These are phyloP conservation scores for Trichacis sp. DNA, from an alignment of 2,888 invertebrate genomes.

Conservation along the genomic window DNA sequence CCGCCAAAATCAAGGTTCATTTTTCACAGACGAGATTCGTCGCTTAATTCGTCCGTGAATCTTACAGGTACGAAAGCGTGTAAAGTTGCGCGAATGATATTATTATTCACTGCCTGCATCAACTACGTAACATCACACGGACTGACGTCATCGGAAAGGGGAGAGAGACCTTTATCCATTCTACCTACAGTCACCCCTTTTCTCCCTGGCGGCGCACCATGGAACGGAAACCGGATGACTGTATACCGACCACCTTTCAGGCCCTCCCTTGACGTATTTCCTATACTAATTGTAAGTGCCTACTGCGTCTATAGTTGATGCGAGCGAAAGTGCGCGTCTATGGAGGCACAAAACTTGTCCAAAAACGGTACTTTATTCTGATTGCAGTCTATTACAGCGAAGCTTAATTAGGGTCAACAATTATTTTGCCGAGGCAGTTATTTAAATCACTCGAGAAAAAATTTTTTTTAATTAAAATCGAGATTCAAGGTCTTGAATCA, in stretches of 20 bases:
- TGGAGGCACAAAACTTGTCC: background rate
- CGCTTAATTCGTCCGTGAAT: conserved; percentile 19
- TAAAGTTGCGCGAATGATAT: conserved; percentile 17
- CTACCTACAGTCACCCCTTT: conserved; percentile 31
- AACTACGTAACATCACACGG: conserved; percentile 41
- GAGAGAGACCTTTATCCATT: conserved; percentile 47
- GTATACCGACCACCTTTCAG: conserved; percentile 42
- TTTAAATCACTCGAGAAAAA: too few relatives aligned
- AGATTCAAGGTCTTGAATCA: too few relatives aligned
- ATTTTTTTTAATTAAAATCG: too few relatives aligned
- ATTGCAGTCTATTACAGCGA: too few relatives aligned
- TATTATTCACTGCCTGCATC: conserved; percentile 29
- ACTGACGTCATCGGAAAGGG: conserved; percentile 47
- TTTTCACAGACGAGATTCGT: too few relatives aligned
- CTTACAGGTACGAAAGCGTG: conserved; percentile 3
- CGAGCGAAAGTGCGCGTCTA: conserved; percentile 3
- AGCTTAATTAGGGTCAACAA: background rate
- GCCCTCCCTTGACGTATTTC: conserved; percentile 53
- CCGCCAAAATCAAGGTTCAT: too few relatives aligned
- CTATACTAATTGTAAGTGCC: conserved; percentile 30
- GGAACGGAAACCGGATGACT: conserved; percentile 58
- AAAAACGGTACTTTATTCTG: conserved; percentile 3
- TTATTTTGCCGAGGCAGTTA: too few relatives aligned
- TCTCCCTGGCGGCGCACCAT: conserved; percentile 43
- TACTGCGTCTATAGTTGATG: conserved; percentile 11